Base-by-base conservation (phyloP, 2,113 vertebrate genomes). In the Myotis lucifugus region DNA sequence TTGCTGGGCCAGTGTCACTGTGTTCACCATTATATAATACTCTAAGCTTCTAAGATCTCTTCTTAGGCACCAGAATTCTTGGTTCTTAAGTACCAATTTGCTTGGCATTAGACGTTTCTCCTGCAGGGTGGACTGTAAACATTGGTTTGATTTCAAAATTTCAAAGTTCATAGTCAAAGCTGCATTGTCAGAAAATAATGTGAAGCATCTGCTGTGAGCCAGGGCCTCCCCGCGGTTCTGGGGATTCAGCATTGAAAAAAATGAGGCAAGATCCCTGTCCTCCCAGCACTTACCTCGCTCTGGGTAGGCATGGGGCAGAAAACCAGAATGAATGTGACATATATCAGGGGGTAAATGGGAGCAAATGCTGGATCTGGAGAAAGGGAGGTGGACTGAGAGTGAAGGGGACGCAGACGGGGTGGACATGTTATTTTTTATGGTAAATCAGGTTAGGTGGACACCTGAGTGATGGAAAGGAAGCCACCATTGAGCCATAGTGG, bases 321-420 rank as follows among this genome's bases (percentile, higher is more conserved):
- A 66, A 50, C 61, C 18, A 61, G 3, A 21, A 4, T 21, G 27
- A 19, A 11, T 27, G 17, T 59, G 19, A 72, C 37, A 15, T n/a
- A 13, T 1, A 6, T 46, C 46, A 67, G 2, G 5, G 17, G 6
- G 18, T 12, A 18, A 72, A 5, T 50, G 42, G 52, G 34, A 23
- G 27, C 2, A 0, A 2, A 9, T 17, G 5, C 2, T 4, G 15
- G 56, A 14, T n/a, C 46, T 46, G 1, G 15, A 67, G 52, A 32
- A 64, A 14, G 29, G 34, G 8, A 61, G 2, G 11, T 14, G 17
- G 69, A 3, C 18, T 6, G 1, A 17, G 32, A 82, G 18, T 15
- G 6, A 21, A 77, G 52, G 6, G 5, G 59, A 17, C 12, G 17
- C 0, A 0, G 19, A 0, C 0, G 1, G 56, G 21, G 7, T 25